Evolutionary conservation across 37 sponge, comb jelly and placozoan genomes (phyloP).

Genomic region (Diacarnus erythraeanus): DNA sequence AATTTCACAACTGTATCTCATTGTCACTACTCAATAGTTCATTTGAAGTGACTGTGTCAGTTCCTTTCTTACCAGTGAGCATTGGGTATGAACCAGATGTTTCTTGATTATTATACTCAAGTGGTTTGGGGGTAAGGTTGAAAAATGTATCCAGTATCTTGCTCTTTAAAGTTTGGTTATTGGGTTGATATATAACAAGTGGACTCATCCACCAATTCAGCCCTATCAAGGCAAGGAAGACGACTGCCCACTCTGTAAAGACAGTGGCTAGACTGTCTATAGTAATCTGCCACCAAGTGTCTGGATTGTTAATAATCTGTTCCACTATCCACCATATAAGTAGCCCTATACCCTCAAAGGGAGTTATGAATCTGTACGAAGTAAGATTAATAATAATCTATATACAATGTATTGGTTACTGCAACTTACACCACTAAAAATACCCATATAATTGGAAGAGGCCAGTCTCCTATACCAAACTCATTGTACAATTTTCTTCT

Average conservation of each 20-base stretch:
- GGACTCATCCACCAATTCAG: slow-evolving; percentile 82
- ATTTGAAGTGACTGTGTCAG: too few relatives aligned
- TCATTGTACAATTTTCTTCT: slow-evolving; percentile 58
- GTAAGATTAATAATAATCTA: too few relatives aligned
- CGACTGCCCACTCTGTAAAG: slow-evolving; percentile 61
- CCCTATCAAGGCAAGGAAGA: slow-evolving; percentile 32
- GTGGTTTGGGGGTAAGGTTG: not conserved
- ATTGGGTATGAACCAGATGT: too few relatives aligned
- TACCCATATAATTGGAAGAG: slow-evolving; percentile 72
- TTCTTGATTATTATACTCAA: too few relatives aligned
- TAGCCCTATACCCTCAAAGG: slow-evolving; percentile 64
- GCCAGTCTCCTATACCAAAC: slow-evolving; percentile 84
- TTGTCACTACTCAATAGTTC: too few relatives aligned
- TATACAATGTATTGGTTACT: not conserved
- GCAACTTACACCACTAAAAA: slow-evolving; percentile 67
- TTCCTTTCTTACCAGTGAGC: too few relatives aligned
- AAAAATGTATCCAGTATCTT: slow-evolving; percentile 6
- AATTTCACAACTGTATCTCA: not conserved
- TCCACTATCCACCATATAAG: slow-evolving; percentile 78
- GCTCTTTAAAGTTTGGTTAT: not conserved
- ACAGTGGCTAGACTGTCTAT: slow-evolving; percentile 29
- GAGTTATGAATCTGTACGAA: slow-evolving; percentile 44
- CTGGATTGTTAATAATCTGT: slow-evolving; percentile 20
- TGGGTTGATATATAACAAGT: slow-evolving; percentile 18
- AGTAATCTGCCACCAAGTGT: slow-evolving; percentile 46